Evolutionary conservation across 2,888 invertebrate species (phyloP).

Genomic region (Baccha elongata): DNA sequence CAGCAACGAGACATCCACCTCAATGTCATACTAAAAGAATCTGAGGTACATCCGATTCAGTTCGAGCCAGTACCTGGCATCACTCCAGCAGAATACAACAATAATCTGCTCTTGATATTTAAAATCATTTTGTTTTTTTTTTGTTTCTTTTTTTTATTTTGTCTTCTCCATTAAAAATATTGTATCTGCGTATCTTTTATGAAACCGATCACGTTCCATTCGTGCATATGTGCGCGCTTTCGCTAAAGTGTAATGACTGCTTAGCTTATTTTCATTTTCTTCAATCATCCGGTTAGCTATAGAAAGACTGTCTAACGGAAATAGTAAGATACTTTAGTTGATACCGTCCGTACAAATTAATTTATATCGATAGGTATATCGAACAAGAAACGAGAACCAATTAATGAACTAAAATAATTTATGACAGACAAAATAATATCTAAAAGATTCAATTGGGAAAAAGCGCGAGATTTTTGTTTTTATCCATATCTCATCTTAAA

Average conservation of each 20-base stretch:
- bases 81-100: slow-evolving; percentile 34
- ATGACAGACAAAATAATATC: not conserved
- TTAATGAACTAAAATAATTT: not conserved
- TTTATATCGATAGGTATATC: slow-evolving; percentile 6
- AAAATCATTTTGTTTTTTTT: slow-evolving; percentile 39
- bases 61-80: slow-evolving; percentile 50
- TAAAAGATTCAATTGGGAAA: not conserved
- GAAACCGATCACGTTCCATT: slow-evolving; percentile 66
- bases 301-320: slow-evolving; percentile 63
- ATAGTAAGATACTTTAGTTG: slow-evolving; percentile 66
- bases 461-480: slow-evolving; percentile 21
- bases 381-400: not conserved
- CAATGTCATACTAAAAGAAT: slow-evolving; percentile 65
- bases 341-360: slow-evolving; percentile 27
- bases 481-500: not conserved
- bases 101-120: slow-evolving; percentile 52
- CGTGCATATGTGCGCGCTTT: slow-evolving; percentile 70
- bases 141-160: too few species aligned
- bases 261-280: slow-evolving; percentile 60
- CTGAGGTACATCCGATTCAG: slow-evolving; percentile 59
- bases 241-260: slow-evolving; percentile 70
- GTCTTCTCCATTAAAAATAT: too few species aligned
- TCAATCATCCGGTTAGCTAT: slow-evolving; percentile 45
- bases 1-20: slow-evolving; percentile 44
- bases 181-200: slow-evolving; percentile 27